phyloP scores from a whole-genome alignment of 1,140 invertebrate species.

The Gonioctena quinquepunctata region DNA sequence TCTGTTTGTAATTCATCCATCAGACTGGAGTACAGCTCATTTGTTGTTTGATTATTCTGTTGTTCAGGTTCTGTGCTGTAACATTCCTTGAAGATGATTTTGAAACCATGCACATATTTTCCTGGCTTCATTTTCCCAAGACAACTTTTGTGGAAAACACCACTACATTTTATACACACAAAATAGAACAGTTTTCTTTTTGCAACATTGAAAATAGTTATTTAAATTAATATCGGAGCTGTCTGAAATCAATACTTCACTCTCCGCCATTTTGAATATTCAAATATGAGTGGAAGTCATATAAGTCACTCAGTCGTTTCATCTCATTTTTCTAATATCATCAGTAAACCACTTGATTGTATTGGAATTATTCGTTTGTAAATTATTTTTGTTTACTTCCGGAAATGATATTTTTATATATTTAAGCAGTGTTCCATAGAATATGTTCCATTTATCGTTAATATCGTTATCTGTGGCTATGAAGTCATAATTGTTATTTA shows the following conservation, averaged over 20 bases:
- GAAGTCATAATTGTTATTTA: no score
- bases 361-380: no score
- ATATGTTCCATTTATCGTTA: no score
- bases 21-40: background rate
- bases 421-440: no score
- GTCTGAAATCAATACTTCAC: background rate
- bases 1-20: background rate
- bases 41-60: background rate
- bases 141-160: background rate
- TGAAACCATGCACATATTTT: background rate
- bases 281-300: no score
- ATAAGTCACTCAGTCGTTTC: no score
- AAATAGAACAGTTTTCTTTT: background rate
- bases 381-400: no score
- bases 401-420: no score
- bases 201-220: background rate
- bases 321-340: no score
- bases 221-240: background rate
- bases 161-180: background rate
- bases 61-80: background rate
- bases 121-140: background rate
- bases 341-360: no score
- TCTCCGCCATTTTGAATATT: background rate
- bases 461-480: no score
- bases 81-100: background rate